Conservation (phyloP, 2,888 invertebrate species). For the Nycteola revayana region DNA sequence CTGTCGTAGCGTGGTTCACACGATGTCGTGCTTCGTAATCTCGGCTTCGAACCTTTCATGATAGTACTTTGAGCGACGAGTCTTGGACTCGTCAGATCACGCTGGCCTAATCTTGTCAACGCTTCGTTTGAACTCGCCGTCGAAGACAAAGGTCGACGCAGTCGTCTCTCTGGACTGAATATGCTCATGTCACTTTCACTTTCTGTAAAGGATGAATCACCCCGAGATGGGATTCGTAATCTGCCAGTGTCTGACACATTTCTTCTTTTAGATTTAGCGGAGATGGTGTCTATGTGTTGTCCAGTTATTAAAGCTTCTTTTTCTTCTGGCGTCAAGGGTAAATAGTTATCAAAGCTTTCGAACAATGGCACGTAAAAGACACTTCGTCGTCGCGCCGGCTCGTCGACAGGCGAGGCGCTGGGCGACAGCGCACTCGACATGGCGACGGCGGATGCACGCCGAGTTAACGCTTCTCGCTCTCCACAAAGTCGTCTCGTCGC, state of each 20-base stretch:
- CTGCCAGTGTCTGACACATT: slow-evolving; percentile 52
- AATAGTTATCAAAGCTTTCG: slow-evolving; percentile 82
- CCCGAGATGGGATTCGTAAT: slow-evolving; percentile 53
- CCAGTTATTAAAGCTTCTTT: slow-evolving; percentile 71
- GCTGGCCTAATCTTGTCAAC: slow-evolving; percentile 60
- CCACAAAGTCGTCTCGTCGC: slow-evolving; percentile 51
- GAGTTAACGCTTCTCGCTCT: slow-evolving; percentile 57
- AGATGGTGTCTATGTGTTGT: slow-evolving; percentile 43
- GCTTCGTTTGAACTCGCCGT: slow-evolving; percentile 73
- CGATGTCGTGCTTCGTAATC: slow-evolving; percentile 68
- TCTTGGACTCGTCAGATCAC: slow-evolving; percentile 66
- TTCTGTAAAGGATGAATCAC: slow-evolving; percentile 69
- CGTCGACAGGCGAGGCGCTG: slow-evolving; percentile 64
- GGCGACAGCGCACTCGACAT: slow-evolving; percentile 68
- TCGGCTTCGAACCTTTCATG: slow-evolving; percentile 58
- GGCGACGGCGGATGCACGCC: slow-evolving; percentile 32
- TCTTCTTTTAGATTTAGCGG: slow-evolving; percentile 56
- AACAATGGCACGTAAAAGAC: slow-evolving; percentile 89
- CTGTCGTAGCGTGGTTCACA: slow-evolving; percentile 74
- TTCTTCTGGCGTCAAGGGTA: slow-evolving; percentile 76
- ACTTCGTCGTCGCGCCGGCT: slow-evolving; percentile 84
- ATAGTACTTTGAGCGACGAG: slow-evolving; percentile 62
- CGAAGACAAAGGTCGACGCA: slow-evolving; percentile 68
- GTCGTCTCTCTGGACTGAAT: slow-evolving; percentile 63
- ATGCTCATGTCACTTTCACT: slow-evolving; percentile 72